These are phyloP conservation scores for Neodiprion virginianus DNA, from an alignment of 1,140 invertebrate species.

Conservation along the genomic window DNA sequence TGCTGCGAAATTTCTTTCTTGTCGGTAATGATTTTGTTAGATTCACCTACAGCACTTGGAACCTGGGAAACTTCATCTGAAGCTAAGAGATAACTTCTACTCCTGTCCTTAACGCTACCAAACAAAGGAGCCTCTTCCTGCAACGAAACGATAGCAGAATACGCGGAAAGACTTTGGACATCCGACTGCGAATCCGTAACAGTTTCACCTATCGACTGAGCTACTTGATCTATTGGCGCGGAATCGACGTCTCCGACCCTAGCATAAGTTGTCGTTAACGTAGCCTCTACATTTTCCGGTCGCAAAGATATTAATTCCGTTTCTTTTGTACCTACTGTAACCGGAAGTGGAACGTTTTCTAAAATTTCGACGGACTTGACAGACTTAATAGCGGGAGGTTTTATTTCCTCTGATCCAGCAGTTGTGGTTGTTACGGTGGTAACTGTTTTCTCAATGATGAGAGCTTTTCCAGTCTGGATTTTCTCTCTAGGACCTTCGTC, in stretches of 20 bases:
- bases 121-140: slow-evolving; percentile 47
- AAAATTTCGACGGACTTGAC: slow-evolving; percentile 38
- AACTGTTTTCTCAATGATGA: slow-evolving; percentile 38
- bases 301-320: slow-evolving; percentile 48
- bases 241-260: slow-evolving; percentile 28
- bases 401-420: slow-evolving; percentile 23
- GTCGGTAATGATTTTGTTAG: background rate
- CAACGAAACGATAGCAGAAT: slow-evolving; percentile 26
- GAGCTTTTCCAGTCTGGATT: slow-evolving; percentile 27
- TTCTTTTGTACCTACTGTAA: slow-evolving; percentile 32
- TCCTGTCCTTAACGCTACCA: slow-evolving; percentile 53
- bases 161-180: slow-evolving; percentile 13
- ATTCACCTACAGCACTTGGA: background rate
- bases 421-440: slow-evolving; percentile 33
- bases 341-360: slow-evolving; percentile 38
- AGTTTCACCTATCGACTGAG: slow-evolving; percentile 13
- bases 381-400: slow-evolving; percentile 33
- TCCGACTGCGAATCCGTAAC: background rate
- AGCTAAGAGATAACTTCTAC: slow-evolving; percentile 26
- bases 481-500: background rate
- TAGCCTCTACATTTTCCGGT: slow-evolving; percentile 51
- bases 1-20: background rate
- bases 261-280: slow-evolving; percentile 50
- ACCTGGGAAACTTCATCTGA: background rate
- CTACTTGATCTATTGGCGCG: slow-evolving; percentile 22